Conservation (phyloP, 2,113 vertebrate genomes). For the Plecotus auritus region DNA sequence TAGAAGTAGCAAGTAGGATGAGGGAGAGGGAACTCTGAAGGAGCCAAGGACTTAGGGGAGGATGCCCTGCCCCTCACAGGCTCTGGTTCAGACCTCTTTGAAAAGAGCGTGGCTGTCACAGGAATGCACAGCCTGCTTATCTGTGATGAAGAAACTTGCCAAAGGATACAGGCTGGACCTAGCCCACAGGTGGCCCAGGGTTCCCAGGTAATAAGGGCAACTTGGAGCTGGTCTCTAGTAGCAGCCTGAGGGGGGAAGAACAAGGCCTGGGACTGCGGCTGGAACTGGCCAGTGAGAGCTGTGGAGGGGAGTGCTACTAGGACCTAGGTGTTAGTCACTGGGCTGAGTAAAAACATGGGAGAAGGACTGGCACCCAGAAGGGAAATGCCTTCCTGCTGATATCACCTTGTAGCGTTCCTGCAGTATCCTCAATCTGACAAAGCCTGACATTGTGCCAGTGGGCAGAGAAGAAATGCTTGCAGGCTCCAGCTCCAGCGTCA, state of each 20-base stretch:
- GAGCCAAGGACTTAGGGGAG: background rate
- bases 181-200: too few species aligned
- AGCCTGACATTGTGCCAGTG: background rate
- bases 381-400: background rate
- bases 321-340: background rate
- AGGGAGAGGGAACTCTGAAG: background rate
- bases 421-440: background rate
- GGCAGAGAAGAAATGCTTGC: background rate
- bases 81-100: background rate
- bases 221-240: background rate
- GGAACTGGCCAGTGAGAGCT: background rate
- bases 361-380: background rate
- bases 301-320: background rate
- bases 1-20: background rate
- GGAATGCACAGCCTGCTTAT: background rate
- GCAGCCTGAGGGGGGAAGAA: background rate
- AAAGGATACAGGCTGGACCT: background rate
- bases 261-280: background rate
- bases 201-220: background rate
- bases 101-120: background rate
- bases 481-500: background rate
- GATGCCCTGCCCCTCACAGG: background rate
- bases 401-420: background rate
- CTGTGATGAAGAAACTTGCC: too few species aligned
- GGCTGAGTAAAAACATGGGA: background rate